Percentiles rank a stretch among this genome's conserved stretches.
These are phyloP conservation scores for Pocillopora damicornis DNA, from an alignment of 64 coral and sea anemone species.

Conservation along the genomic window DNA sequence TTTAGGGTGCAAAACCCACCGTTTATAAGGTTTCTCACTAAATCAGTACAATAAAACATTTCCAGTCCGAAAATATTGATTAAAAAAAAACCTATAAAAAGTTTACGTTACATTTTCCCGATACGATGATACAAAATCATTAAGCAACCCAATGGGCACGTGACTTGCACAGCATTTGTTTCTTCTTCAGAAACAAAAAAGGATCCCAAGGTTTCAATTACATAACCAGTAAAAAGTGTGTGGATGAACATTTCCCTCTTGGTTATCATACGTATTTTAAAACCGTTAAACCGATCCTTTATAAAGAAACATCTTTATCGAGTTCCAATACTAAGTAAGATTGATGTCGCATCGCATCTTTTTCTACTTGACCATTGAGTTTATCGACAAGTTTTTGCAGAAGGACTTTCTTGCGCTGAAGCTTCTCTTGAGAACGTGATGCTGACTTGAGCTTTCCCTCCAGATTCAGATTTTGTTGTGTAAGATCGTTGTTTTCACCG, in stretches of 20 bases:
- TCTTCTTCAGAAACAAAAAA: not conserved
- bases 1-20: not conserved
- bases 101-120: not conserved
- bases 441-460: conserved; percentile 74
- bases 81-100: not conserved
- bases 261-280: not conserved
- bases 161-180: not conserved
- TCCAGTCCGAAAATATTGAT: not conserved
- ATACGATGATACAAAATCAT: not conserved
- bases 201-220: too few relatives aligned
- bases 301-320: conserved; percentile 82
- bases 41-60: not conserved
- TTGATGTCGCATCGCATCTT: conserved; percentile 62
- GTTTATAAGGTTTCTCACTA: not conserved
- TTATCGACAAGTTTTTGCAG: conserved; percentile 88
- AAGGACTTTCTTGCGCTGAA: conserved; percentile 76
- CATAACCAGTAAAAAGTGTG: too few relatives aligned
- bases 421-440: conserved; percentile 69
- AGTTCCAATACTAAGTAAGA: conserved; percentile 83
- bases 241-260: too few relatives aligned
- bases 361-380: conserved; percentile 68
- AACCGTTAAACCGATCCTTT: not conserved
- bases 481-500: conserved; percentile 80
- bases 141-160: not conserved
- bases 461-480: conserved; percentile 58